These are phyloP conservation scores for Mercenaria mercenaria DNA, from an alignment of 1,140 invertebrate species.

Conservation along the genomic window DNA sequence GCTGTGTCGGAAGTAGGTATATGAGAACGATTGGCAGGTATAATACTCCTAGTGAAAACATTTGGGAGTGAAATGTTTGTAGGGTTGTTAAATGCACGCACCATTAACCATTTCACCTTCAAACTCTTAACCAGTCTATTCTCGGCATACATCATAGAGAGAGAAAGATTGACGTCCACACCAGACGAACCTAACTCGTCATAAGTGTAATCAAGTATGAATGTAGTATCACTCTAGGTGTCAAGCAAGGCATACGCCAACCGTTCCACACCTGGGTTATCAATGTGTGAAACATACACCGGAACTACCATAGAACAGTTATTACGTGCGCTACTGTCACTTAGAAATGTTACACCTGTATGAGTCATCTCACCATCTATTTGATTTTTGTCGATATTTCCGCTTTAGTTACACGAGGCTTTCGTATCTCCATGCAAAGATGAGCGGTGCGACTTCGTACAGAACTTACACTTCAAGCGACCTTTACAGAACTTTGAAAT, in stretches of 20 bases:
- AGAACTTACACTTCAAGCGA: background rate
- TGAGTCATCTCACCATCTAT: background rate
- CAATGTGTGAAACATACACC: conserved; percentile 5
- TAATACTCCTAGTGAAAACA: conserved; percentile 49
- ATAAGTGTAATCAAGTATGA: background rate
- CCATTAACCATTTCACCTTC: conserved; percentile 33
- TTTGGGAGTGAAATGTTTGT: conserved; percentile 3
- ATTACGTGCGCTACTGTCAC: background rate
- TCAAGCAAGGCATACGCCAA: conserved; percentile 29
- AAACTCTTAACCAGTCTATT: background rate
- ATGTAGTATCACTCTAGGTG: conserved; percentile 39
- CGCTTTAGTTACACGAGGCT: background rate
- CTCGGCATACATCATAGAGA: conserved; percentile 13
- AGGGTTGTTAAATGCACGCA: conserved; percentile 10
- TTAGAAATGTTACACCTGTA: too few relatives aligned
- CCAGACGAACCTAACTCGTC: background rate
- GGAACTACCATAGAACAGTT: conserved; percentile 18
- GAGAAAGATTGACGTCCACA: background rate
- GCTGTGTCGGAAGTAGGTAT: conserved; percentile 48
- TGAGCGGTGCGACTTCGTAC: background rate
- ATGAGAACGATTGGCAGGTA: conserved; percentile 50
- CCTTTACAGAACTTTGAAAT: background rate
- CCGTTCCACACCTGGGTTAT: background rate
- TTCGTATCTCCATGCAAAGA: background rate
- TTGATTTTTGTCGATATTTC: background rate